Evolutionary conservation across 2,797 vertebrate species (phyloP), one percentile per base, ranked within the genome.

Genomic region (Meriones psammophilus): DNA sequence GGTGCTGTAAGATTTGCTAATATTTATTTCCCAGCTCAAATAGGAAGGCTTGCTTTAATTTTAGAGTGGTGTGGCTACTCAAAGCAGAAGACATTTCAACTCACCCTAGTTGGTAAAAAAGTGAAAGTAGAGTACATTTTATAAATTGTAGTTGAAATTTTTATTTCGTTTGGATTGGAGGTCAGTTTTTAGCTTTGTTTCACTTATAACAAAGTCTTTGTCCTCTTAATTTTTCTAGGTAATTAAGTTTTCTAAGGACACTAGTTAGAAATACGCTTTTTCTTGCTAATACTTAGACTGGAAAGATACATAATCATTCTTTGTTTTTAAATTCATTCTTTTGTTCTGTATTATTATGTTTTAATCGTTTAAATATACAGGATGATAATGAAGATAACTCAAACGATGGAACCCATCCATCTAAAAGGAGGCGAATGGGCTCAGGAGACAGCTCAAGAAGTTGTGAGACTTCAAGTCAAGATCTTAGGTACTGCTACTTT

Each of bases 371-470:
- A 8, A 92, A 73, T 89, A 78, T 96, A 60, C 68, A 99, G 99
- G 99, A 99, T 98, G 99, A 99, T 89, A 99, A 98, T 83, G 99
- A 99, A 97, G 99, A 99, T 71, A 99, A 99, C 97, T 99, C 99
- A 76, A 99, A 99, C 69, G 99, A 99, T 97, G 99, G 99, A 76
- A 99, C 99, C 97, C 99, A 99, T 62, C 99, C 99, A 1, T 98
- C 99, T n/a, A 99, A 99, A 97, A 98, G 99, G 81, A 99, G 99
- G 76, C 98, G 99, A 18, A 99, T 99, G 99, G 99, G 99, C 92
- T 99, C 99, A 54, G 99, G 99, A 28, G 99, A 99, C 96, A 99
- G 99, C 97, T 99, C 99, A 10, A 98, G 99, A 95, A 99, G 99
- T 96, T 99, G 99, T 84, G 99, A 99, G 97, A 99, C 99, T 62